Evolutionary conservation across 2,888 invertebrate genomes (phyloP), one percentile per base, ranked within the genome.

Genomic region (Esperia sulphurella): DNA sequence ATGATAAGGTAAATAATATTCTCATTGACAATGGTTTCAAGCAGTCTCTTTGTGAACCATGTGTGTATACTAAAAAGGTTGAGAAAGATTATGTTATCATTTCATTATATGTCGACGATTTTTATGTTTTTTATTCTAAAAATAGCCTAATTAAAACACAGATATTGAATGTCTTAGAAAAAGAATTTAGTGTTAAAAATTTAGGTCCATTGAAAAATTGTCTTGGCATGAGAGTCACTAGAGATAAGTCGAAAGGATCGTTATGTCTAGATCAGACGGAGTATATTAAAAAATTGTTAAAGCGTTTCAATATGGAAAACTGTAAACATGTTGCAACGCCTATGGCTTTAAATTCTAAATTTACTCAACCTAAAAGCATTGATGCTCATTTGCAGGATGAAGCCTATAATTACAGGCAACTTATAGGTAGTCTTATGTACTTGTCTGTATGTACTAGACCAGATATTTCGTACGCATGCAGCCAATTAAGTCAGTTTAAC

Each of bases 51-150:
- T 51, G 46, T 43, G 58, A 58, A 41, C 54, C 58, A 0, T 57
- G 56, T 52, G 45, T 57, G n/a, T 57, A 50, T 48, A 33, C 45
- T 6, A 55, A 48, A 29, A 51, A 37, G 1, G 14, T 21, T 12
- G 28, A 41, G 2, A 21, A 12, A 33, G 28, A 8, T 8, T 10
- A 31, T 1, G 43, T 46, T 0, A 44, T 55, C 4, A 10, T 51
- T 29, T 46, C 43, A 1, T 31, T 50, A 0, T 50, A 41, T 52
- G 60, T 60, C 0, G 58, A 62, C 49, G 59, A 62, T 48, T 54
- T 62, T 37, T 55, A 49, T 51, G 31, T 58, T 9, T 54, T 56
- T 42, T 10, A 42, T 30, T 40, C 33, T 41, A 33, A 43, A 31
- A 33, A n/a, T 37, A 41, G 9, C 35, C 10, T 7, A 30, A 8